Evolutionary conservation across 1,140 invertebrate genomes (phyloP), one percentile per base, ranked within the genome.

Genomic region (Atta colombica): DNA sequence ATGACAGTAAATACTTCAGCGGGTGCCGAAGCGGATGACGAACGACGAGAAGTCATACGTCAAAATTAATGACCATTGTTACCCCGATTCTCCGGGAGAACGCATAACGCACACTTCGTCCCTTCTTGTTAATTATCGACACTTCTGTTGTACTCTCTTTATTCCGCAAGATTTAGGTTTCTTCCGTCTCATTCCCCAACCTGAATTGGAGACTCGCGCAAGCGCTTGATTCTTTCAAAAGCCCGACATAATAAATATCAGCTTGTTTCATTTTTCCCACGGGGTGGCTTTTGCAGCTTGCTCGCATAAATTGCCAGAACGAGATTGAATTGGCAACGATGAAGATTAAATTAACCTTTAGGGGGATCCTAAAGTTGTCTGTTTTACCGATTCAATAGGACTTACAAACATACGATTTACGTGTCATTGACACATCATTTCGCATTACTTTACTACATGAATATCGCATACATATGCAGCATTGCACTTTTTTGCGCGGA

Each of bases 1-100:
- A 90, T 90, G 91, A 92, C 90, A 90, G 91, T 92, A 92, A 51
- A 92, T 90, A 86, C 69, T 85, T 88, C 88, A 82, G 85, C 86
- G 85, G 86, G 90, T 91, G 86, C 77, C 87, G 81, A 91, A 86
- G 80, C 84, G 53, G 61, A 51, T 39, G 69, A 68, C 61, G 68
- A 68, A 88, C 82, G 74, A 39, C 14, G 60, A 39, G 31, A 35
- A 92, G 74, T 89, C 87, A 85, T 91, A 91, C 87, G 82, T 91
- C 87, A 92, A 92, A 85, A 92, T 89, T 92, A 92, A 92, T 84
- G 90, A 91, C 90, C 88, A 10, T 72, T 58, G 63, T 3, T 10
- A 16, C 25, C 72, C 71, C 72, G 74, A 63, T 77, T 84, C 58
- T 61, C 8, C 69, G 2, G 39, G 7, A n/a, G n/a, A n/a, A 21